These are phyloP conservation scores for Craterocephalus amniculus DNA, from an alignment of 2,797 vertebrate genomes.

Conservation along the genomic window DNA sequence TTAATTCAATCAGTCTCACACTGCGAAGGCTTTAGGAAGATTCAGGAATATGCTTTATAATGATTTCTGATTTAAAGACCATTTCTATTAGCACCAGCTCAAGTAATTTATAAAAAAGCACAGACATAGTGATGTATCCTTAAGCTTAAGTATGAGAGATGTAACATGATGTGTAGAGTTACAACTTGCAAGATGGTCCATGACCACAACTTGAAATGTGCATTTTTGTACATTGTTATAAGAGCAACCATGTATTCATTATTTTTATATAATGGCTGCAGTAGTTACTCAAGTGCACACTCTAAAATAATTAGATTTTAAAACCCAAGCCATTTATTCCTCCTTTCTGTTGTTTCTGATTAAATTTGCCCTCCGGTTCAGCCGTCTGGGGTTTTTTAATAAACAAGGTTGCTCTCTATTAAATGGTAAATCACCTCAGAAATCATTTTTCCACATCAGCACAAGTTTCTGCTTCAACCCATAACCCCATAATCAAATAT, in stretches of 20 bases:
- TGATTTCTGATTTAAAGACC: slow-evolving; percentile 18
- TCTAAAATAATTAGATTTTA: slow-evolving; percentile 59
- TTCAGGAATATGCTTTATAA: slow-evolving; percentile 1
- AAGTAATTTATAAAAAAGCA: neutral
- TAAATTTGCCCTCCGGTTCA: slow-evolving; percentile 41
- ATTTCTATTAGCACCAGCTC: neutral
- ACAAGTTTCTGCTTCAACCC: slow-evolving; percentile 48
- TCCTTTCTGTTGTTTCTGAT: slow-evolving; percentile 9
- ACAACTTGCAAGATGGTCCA: slow-evolving; percentile 12
- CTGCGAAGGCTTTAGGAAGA: slow-evolving; percentile 12
- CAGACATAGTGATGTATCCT: slow-evolving; percentile 2
- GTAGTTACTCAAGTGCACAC: slow-evolving; percentile 36
- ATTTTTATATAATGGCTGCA: slow-evolving; percentile 39
- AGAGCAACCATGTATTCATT: neutral
- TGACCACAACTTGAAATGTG: slow-evolving; percentile 41
- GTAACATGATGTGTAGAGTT: slow-evolving; percentile 31
- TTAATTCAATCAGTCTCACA: slow-evolving; percentile 31
- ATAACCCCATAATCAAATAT: slow-evolving; percentile 54
- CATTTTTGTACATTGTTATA: slow-evolving; percentile 30
- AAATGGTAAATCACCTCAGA: slow-evolving; percentile 26
- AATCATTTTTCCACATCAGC: slow-evolving; percentile 11
- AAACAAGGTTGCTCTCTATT: slow-evolving; percentile 45
- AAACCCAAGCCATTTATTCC: slow-evolving; percentile 28
- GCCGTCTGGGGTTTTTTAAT: slow-evolving; percentile 27
- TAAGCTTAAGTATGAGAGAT: slow-evolving; percentile 11